Conservation (phyloP, 2,113 vertebrate genomes). For the Hyla sarda region DNA sequence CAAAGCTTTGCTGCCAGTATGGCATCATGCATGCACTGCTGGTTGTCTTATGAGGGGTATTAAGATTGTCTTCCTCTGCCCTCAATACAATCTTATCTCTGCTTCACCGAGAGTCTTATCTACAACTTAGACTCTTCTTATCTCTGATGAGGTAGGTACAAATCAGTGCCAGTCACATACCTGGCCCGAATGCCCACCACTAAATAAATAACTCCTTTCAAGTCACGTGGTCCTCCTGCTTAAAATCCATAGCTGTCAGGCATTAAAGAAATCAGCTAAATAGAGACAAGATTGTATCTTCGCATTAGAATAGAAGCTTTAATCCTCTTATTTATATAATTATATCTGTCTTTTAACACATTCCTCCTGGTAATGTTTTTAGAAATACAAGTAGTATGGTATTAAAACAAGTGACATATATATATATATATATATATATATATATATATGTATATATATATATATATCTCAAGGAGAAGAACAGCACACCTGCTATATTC, state of each 20-base stretch:
- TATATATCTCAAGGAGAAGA: too few species aligned
- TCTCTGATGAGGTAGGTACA: slow-evolving; percentile 44
- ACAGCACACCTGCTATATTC: too few species aligned
- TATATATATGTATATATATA: too few species aligned
- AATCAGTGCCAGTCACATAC: slow-evolving; percentile 32
- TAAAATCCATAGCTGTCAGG: slow-evolving; percentile 31
- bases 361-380: not conserved
- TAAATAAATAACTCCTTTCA: slow-evolving; percentile 34
- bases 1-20: slow-evolving; percentile 33
- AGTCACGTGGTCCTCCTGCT: not conserved
- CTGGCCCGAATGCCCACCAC: not conserved
- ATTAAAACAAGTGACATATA: not conserved
- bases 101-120: slow-evolving; percentile 39
- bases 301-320: slow-evolving; percentile 45
- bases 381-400: not conserved
- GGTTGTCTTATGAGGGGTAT: slow-evolving; percentile 13
- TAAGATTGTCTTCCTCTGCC: slow-evolving; percentile 22
- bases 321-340: slow-evolving; percentile 41
- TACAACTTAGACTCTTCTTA: slow-evolving; percentile 14
- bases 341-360: not conserved
- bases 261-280: slow-evolving; percentile 25
- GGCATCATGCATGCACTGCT: slow-evolving; percentile 23
- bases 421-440: not conserved
- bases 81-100: slow-evolving; percentile 37
- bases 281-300: slow-evolving; percentile 31